Percentiles rank a stretch among this genome's conserved stretches.
phyloP scores from a whole-genome alignment of 2,113 vertebrate genomes.

The Ailuropoda melanoleuca region DNA sequence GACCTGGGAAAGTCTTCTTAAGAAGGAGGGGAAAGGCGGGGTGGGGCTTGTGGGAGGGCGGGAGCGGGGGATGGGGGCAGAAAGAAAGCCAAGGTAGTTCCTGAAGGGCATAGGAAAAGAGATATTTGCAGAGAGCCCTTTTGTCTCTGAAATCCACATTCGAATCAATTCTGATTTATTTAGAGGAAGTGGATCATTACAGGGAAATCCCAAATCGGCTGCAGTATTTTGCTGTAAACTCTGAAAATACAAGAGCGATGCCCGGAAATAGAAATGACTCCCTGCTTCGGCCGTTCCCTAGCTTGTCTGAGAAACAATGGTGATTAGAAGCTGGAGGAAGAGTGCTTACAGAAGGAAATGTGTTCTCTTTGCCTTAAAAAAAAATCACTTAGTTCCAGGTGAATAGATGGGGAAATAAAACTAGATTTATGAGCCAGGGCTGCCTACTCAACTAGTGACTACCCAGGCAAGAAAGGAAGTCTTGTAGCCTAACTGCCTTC shows the following conservation, averaged over 20 bases:
- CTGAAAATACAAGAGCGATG: constrained; percentile 71
- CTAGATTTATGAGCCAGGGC: constrained; percentile 81
- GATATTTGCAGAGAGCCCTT: constrained; percentile 81
- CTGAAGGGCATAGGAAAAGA: constrained; percentile 82
- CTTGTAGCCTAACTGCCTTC: constrained; percentile 74
- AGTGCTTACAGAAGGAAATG: constrained; percentile 79
- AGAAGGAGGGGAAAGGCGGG: constrained; percentile 85
- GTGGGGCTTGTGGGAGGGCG: constrained; percentile 59
- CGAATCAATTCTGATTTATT: constrained; percentile 82
- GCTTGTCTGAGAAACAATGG: constrained; percentile 70
- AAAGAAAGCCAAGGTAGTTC: constrained; percentile 85
- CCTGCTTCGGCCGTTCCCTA: constrained; percentile 53
- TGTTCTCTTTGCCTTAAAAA: constrained; percentile 68
- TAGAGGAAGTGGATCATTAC: constrained; percentile 80
- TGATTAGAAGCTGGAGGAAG: constrained; percentile 67
- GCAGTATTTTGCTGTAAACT: constrained; percentile 72
- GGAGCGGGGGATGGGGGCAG: constrained; percentile 73
- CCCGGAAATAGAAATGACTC: constrained; percentile 58
- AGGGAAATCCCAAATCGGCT: constrained; percentile 77
- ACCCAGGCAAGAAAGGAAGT: constrained; percentile 80
- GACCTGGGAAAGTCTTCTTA: constrained; percentile 97
- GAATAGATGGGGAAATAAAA: constrained; percentile 86
- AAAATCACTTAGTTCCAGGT: constrained; percentile 84
- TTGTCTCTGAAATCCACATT: constrained; percentile 82
- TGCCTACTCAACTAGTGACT: constrained; percentile 75